A percentile compares a stretch with the other conserved stretches of the same genome.
Conservation (phyloP, 2,888 invertebrate species). For the Tiliacea citrago region DNA sequence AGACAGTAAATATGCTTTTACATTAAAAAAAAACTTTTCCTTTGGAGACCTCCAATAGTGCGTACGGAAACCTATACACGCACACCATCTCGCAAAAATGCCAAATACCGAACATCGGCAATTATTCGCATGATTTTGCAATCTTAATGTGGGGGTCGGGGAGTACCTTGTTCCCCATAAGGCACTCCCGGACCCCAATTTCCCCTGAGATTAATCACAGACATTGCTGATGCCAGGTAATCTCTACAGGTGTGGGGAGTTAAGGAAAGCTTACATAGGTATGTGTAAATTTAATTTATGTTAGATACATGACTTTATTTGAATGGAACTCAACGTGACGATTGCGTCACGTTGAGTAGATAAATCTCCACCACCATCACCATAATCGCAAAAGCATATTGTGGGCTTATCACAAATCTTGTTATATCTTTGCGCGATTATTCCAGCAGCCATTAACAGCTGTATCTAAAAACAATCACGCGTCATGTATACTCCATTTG, state of each 20-base stretch:
- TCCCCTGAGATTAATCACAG: slow-evolving; percentile 31
- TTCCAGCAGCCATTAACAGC: background rate
- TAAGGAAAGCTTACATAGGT: background rate
- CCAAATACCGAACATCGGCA: slow-evolving; percentile 15
- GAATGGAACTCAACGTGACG: background rate
- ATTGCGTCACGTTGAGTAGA: background rate
- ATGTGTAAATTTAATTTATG: background rate
- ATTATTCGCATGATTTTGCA: slow-evolving; percentile 40
- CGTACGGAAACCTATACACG: background rate
- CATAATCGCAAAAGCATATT: background rate
- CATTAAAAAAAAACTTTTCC: too few relatives aligned
- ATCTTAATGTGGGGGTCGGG: slow-evolving; percentile 34
- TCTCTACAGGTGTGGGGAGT: background rate
- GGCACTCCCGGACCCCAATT: background rate
- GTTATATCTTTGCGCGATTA: background rate
- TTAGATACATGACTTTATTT: background rate
- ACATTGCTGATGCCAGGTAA: slow-evolving; percentile 7
- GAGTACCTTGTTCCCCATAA: background rate
- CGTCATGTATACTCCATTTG: too few relatives aligned
- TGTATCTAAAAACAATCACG: too few relatives aligned
- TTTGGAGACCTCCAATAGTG: background rate
- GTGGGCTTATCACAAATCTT: background rate
- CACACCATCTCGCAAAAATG: background rate
- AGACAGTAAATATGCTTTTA: too few relatives aligned
- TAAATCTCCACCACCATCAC: too few relatives aligned